Evolutionary conservation across 2,113 vertebrate genomes (phyloP), one percentile per base, ranked within the genome.

Genomic region (Silurus glanis): DNA sequence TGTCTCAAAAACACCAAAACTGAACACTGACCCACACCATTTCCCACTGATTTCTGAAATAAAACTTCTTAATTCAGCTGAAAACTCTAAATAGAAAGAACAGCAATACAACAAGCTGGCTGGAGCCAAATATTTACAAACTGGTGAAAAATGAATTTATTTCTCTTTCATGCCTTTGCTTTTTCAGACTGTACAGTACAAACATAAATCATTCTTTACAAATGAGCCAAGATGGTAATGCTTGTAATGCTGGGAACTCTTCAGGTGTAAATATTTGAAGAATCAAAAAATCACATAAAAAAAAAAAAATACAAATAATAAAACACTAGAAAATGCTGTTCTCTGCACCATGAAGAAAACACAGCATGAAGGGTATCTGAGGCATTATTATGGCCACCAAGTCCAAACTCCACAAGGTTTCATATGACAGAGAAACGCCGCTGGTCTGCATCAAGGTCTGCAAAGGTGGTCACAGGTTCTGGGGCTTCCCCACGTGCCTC

Each of bases 401-500:
- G 61, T 25, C 51, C 23, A 53, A 84, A 47, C 13, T 76, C 69
- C 17, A 21, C 12, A 80, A 61, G 37, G 47, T 59, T 78, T 85
- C 83, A 91, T 69, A 86, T 71, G 49, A 90, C 0, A 0, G 91
- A 91, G 88, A 80, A 86, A 83, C 84, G 90, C 7, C 88, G 87
- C 10, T 16, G 47, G 10, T 89, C 87, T 59, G 66, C 49, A 6
- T 78, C 81, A 16, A 80, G 16, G 45, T 86, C 83, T 37, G 71
- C 55, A 86, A 72, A 12, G 13, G 61, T 55, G 81, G 83, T 80
- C n/a, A 79, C 85, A 51, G 59, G 55, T 28, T 80, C 45, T 72
- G 71, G 28, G 53, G 59, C 55, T 76, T 88, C 85, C 16, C 72
- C 86, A 16, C 81, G 83, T 2, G 91, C 92, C 82, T 92, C 92